A percentile compares a stretch with the other conserved stretches of the same genome.
Conservation (phyloP, 2,888 invertebrate genomes). For the Isotomurus palustris region DNA sequence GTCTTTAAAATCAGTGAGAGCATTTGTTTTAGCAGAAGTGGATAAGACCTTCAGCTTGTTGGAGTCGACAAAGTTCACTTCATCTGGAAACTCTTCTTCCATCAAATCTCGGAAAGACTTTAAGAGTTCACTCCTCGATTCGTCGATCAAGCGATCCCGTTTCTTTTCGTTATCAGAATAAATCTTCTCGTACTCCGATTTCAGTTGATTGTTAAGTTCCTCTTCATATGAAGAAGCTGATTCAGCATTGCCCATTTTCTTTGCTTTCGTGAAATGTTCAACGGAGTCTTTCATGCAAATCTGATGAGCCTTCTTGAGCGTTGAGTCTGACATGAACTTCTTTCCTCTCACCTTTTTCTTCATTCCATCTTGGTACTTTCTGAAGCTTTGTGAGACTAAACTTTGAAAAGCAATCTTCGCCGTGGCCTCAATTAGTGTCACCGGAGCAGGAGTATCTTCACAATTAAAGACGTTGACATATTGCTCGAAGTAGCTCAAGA, state of each 20-base stretch:
- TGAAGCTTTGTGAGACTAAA: not conserved
- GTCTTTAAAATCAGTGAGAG: conserved; percentile 10
- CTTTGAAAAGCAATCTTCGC: not conserved
- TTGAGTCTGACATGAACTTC: not conserved
- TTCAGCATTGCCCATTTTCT: conserved; percentile 10
- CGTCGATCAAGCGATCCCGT: not conserved
- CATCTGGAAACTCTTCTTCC: conserved; percentile 8
- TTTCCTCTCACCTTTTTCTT: conserved; percentile 9
- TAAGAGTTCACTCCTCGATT: not conserved
- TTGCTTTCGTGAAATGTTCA: not conserved
- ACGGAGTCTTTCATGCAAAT: not conserved
- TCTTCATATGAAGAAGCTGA: not conserved
- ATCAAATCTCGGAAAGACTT: conserved; percentile 4
- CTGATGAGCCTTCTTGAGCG: conserved; percentile 1
- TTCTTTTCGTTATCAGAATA: conserved; percentile 8
- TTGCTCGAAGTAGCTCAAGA: conserved; percentile 4
- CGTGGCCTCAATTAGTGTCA: conserved; percentile 10
- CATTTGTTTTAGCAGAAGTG: not conserved
- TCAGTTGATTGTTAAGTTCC: not conserved
- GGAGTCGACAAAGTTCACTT: conserved; percentile 9
- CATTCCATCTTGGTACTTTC: conserved; percentile 8
- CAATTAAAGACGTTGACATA: conserved; percentile 21
- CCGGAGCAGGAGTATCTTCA: conserved; percentile 7
- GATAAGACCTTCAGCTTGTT: not conserved
- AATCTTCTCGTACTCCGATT: conserved; percentile 1